phyloP scores from a whole-genome alignment of 2,113 vertebrate species.

The Myocastor coypus region DNA sequence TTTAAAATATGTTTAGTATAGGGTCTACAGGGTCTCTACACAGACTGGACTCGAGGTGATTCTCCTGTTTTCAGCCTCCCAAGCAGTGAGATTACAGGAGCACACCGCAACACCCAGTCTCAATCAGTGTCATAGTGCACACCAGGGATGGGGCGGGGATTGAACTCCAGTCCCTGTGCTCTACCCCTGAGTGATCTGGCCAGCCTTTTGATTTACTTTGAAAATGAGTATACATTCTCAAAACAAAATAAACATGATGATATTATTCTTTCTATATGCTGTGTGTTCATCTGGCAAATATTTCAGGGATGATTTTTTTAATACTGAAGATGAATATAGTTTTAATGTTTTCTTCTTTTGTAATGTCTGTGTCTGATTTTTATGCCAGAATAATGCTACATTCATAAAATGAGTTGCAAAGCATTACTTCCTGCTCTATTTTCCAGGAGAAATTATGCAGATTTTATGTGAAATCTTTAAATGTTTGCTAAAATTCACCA shows the following conservation, averaged over 20 bases:
- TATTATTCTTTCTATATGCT: neutral
- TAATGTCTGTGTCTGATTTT: neutral
- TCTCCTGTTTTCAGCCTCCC: too few species aligned
- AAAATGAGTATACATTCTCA: neutral
- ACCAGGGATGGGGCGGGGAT: too few species aligned
- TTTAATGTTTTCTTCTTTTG: constrained; percentile 20
- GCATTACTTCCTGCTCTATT: neutral
- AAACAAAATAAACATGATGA: neutral
- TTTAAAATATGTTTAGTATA: too few species aligned
- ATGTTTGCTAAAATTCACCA: constrained; percentile 41
- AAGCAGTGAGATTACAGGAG: too few species aligned
- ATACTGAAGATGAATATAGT: neutral
- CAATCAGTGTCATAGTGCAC: too few species aligned
- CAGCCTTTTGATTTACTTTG: neutral
- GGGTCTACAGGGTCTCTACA: too few species aligned
- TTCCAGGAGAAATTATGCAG: neutral
- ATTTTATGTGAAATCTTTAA: constrained; percentile 46
- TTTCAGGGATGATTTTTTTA: neutral
- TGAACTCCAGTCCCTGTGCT: too few species aligned
- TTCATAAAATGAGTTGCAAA: constrained; percentile 6
- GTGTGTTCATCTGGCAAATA: neutral
- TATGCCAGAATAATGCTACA: neutral
- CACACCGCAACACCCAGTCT: too few species aligned
- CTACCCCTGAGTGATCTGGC: too few species aligned
- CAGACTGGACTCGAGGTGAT: too few species aligned